phyloP scores from a whole-genome alignment of 1,140 invertebrate species.

The Drosophila seguyi region DNA sequence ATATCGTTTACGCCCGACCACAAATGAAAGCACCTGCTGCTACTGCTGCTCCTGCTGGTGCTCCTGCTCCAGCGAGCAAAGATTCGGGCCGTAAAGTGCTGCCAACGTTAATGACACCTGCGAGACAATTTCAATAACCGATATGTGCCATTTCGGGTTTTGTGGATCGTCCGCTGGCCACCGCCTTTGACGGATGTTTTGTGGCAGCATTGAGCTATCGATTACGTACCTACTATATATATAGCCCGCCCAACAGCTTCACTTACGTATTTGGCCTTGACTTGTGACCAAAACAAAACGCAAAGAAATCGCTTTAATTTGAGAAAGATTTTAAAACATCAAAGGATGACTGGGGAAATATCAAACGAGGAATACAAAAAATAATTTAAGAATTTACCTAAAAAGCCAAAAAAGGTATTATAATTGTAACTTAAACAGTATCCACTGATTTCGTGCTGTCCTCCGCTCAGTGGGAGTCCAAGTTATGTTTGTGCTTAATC shows the following conservation, averaged over 20 bases:
- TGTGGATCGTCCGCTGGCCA: slow-evolving; percentile 16
- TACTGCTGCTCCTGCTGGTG: slow-evolving; percentile 1
- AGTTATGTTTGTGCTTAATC: slow-evolving; percentile 17
- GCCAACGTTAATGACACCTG: slow-evolving; percentile 78
- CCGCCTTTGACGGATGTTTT: slow-evolving; percentile 35
- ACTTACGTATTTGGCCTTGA: neutral
- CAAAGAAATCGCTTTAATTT: neutral
- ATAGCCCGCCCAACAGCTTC: slow-evolving; percentile 1
- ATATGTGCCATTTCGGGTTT: slow-evolving; percentile 68
- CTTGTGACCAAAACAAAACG: neutral
- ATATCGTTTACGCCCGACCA: slow-evolving; percentile 52
- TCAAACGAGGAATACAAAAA: neutral
- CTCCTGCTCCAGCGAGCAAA: slow-evolving; percentile 3
- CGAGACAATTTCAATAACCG: slow-evolving; percentile 82
- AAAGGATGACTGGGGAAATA: neutral
- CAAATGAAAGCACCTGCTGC: slow-evolving; percentile 75
- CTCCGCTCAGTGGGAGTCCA: neutral
- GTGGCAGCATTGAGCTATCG: slow-evolving; percentile 50
- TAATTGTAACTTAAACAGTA: neutral
- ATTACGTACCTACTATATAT: slow-evolving; percentile 37
- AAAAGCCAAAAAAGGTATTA: no score
- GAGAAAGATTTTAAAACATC: neutral
- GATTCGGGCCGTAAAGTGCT: slow-evolving; percentile 36
- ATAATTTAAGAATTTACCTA: no score
- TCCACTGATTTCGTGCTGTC: slow-evolving; percentile 14